Conservation (phyloP, 1,140 invertebrate genomes). For the Proales similis region DNA sequence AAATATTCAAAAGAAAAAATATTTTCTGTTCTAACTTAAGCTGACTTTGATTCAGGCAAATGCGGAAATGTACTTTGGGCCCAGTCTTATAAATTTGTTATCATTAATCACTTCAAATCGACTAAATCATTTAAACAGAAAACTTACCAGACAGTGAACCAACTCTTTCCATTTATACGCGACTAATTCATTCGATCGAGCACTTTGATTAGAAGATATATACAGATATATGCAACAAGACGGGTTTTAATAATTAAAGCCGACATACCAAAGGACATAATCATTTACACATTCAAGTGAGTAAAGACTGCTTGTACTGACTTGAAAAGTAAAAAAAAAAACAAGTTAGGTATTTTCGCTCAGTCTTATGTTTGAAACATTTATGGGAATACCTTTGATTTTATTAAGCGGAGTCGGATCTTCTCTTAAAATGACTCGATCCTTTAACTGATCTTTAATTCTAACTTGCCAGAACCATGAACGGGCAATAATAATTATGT, state of each 20-base stretch:
- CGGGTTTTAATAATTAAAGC: background rate
- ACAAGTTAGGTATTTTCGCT: constrained; percentile 13
- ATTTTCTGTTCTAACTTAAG: too few species aligned
- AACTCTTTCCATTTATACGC: constrained; percentile 31
- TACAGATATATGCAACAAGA: background rate
- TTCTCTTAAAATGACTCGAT: constrained; percentile 42
- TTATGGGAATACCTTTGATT: constrained; percentile 49
- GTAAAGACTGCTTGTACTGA: constrained; percentile 16
- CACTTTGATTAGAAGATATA: background rate
- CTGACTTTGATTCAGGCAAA: too few species aligned
- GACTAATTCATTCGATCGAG: constrained; percentile 26
- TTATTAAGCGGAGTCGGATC: constrained; percentile 44
- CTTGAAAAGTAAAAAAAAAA: constrained; percentile 24
- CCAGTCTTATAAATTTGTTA: too few species aligned
- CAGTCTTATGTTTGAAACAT: constrained; percentile 9
- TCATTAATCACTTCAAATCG: too few species aligned
- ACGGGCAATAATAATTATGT: constrained; percentile 29
- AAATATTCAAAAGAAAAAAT: too few species aligned
- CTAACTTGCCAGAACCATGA: constrained; percentile 40
- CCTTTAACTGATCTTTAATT: too few species aligned
- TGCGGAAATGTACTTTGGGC: too few species aligned
- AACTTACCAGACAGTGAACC: constrained; percentile 18
- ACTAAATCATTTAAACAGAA: background rate
- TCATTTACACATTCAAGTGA: constrained; percentile 7
- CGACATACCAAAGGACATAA: constrained; percentile 12